Conservation (phyloP, 1,140 invertebrate species). For the Anthonomus grandis region DNA sequence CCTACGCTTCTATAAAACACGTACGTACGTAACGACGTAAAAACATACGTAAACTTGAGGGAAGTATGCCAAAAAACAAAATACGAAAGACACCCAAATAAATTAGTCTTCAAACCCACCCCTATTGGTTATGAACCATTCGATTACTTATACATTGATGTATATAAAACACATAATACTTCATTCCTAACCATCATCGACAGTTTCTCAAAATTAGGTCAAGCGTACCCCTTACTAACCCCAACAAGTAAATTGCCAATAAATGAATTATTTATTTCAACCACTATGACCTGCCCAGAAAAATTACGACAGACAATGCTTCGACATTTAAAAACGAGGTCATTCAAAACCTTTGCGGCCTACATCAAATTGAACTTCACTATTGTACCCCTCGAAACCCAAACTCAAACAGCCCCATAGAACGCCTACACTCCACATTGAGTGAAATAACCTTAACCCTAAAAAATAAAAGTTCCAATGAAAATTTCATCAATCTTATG, state of each 20-base stretch:
- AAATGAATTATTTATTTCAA: background rate
- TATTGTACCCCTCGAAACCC: constrained; percentile 2
- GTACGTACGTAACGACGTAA: no score
- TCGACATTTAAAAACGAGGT: constrained; percentile 6
- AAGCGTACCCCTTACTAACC: background rate
- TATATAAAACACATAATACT: constrained; percentile 18
- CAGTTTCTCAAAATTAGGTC: constrained; percentile 13
- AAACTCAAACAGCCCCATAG: constrained; percentile 1
- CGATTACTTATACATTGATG: constrained; percentile 39
- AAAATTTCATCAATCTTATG: constrained; percentile 14
- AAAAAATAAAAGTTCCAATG: background rate
- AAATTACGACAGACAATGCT: constrained; percentile 7
- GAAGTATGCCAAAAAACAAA: constrained; percentile 36
- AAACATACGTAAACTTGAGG: no score
- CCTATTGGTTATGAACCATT: constrained; percentile 36
- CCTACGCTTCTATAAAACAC: no score
- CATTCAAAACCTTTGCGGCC: constrained; percentile 5
- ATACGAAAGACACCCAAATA: constrained; percentile 39
- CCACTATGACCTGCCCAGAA: background rate
- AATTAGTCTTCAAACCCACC: constrained; percentile 34
- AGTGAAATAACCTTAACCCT: background rate
- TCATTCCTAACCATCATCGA: constrained; percentile 1
- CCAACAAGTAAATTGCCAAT: background rate
- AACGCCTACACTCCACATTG: constrained; percentile 8
- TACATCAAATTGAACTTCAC: constrained; percentile 10